Conservation (phyloP, 1,140 invertebrate species). For the Panulirus ornatus region DNA sequence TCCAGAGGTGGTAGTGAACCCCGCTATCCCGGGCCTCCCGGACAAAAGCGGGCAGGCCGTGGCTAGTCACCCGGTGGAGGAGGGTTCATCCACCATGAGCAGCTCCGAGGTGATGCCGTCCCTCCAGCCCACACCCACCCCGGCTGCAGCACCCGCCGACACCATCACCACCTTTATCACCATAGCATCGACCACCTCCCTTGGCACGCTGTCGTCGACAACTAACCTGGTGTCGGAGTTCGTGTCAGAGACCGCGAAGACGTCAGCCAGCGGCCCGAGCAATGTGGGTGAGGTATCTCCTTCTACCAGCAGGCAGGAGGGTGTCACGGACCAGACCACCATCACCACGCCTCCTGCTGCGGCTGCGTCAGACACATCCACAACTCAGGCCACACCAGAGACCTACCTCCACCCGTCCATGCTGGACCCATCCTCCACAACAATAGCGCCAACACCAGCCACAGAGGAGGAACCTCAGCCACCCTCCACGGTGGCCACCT, state of each 20-base stretch:
- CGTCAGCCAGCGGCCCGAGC: not conserved
- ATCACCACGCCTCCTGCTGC: not conserved
- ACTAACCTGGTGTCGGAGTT: too few species aligned
- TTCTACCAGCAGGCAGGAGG: not conserved
- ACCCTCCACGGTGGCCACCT: not conserved
- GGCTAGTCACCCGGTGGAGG: not conserved
- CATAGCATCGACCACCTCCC: not conserved
- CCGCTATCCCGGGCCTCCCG: conserved; percentile 8
- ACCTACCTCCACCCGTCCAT: conserved; percentile 30
- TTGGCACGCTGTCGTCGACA: not conserved
- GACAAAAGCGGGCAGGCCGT: not conserved
- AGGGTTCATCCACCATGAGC: not conserved
- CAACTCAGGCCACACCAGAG: not conserved
- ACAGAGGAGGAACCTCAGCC: not conserved
- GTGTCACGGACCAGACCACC: not conserved
- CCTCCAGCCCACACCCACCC: not conserved
- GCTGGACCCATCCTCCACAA: conserved; percentile 32
- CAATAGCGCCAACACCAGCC: not conserved
- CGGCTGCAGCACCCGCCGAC: not conserved
- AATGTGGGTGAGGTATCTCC: not conserved
- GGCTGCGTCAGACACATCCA: not conserved
- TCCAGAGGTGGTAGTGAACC: conserved; percentile 4
- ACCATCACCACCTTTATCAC: not conserved
- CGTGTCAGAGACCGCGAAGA: not conserved
- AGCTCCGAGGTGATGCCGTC: not conserved